Conservation (phyloP, 2,888 invertebrate species). For the Lasioglossum malachurum region DNA sequence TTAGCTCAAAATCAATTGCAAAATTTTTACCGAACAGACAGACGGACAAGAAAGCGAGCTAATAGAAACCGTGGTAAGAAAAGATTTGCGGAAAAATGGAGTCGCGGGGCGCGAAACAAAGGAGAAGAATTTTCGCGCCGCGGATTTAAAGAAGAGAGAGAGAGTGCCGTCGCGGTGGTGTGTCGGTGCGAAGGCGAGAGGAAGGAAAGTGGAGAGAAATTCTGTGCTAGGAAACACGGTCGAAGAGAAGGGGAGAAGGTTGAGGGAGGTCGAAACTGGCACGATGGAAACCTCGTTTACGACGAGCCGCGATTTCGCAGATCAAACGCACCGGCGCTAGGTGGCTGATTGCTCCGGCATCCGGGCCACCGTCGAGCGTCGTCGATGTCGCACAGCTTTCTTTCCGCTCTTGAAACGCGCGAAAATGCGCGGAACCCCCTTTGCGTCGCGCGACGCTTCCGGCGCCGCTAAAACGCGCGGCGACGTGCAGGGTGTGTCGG, state of each 20-base stretch:
- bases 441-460: conserved; percentile 45
- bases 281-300: conserved; percentile 64
- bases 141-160: background rate
- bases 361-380: conserved; percentile 37
- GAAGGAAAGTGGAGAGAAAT: background rate
- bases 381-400: conserved; percentile 47
- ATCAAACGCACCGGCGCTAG: conserved; percentile 69
- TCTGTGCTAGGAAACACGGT: background rate
- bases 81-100: background rate
- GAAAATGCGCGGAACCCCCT: conserved; percentile 40
- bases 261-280: conserved; percentile 40
- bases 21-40: too few relatives aligned
- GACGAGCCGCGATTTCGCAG: conserved; percentile 66
- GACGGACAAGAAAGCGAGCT: too few relatives aligned
- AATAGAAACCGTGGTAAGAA: background rate
- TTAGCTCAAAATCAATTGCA: too few relatives aligned
- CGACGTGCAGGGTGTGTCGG: background rate
- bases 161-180: too few relatives aligned
- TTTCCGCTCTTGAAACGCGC: conserved; percentile 29
- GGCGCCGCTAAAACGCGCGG: conserved; percentile 41
- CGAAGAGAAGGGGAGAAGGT: background rate
- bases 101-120: conserved; percentile 11
- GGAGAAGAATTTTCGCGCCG: background rate
- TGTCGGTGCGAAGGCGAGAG: background rate
- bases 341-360: conserved; percentile 66